Conservation (phyloP, 92 coral and sea anemone species). For the Umimayanthus chanpuru region DNA sequence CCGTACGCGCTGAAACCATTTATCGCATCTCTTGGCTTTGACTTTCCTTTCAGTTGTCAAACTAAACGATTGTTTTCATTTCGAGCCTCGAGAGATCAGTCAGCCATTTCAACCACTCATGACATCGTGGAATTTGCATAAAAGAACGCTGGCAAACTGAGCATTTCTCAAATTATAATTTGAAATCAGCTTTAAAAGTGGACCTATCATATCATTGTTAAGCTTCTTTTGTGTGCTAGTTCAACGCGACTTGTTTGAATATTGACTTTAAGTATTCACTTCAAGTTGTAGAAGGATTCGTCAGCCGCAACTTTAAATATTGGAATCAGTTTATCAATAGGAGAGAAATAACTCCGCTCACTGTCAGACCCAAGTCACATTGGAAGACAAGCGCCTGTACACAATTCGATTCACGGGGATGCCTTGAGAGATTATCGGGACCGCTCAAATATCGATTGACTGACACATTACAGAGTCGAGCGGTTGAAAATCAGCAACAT, state of each 20-base stretch:
- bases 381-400: conserved; percentile 3
- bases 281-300: conserved; percentile 1
- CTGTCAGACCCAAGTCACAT: background rate
- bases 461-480: background rate
- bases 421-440: conserved; percentile 22
- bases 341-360: background rate
- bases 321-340: conserved; percentile 12
- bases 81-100: conserved; percentile 18
- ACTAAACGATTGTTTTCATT: conserved; percentile 28
- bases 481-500: background rate
- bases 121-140: conserved; percentile 37
- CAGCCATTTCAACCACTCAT: conserved; percentile 2
- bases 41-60: background rate
- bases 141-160: conserved; percentile 12
- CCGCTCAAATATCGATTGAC: conserved; percentile 1
- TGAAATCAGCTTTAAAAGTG: conserved; percentile 54
- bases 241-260: conserved; percentile 35
- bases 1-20: conserved; percentile 30
- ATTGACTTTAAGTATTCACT: conserved; percentile 39
- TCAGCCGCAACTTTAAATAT: background rate
- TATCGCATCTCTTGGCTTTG: background rate
- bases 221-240: conserved; percentile 46
- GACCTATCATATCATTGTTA: conserved; percentile 54
- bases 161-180: conserved; percentile 55
- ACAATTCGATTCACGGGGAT: conserved; percentile 8